Percentiles rank a stretch among this genome's conserved stretches.
These are phyloP conservation scores for Aromia moschata DNA, from an alignment of 2,888 invertebrate species.

Conservation along the genomic window DNA sequence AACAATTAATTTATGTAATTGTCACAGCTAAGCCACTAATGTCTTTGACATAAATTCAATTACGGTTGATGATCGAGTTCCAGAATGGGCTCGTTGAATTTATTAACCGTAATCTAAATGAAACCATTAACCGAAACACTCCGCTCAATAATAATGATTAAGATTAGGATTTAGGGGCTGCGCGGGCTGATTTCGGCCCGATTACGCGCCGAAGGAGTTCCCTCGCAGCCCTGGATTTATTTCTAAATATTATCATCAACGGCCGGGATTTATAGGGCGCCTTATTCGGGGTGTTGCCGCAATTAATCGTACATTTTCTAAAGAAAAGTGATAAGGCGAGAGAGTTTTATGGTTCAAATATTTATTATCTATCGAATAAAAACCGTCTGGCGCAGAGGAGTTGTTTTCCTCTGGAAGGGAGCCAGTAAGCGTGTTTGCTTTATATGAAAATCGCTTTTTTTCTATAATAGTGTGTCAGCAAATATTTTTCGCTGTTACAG, in stretches of 20 bases:
- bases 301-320: neutral
- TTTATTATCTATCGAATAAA: no score
- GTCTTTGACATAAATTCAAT: conserved; percentile 31
- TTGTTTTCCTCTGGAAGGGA: no score
- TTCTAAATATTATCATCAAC: conserved; percentile 2
- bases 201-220: conserved; percentile 3
- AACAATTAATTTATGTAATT: conserved; percentile 30
- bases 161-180: conserved; percentile 19
- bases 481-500: no score
- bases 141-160: conserved; percentile 24
- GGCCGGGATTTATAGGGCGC: neutral
- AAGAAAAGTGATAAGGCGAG: neutral
- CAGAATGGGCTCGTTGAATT: conserved; percentile 26
- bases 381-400: no score
- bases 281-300: neutral
- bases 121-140: conserved; percentile 22
- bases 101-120: conserved; percentile 28
- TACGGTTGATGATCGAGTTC: conserved; percentile 28
- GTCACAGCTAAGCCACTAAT: conserved; percentile 26
- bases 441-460: no score
- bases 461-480: no score
- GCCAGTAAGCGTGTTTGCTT: no score
- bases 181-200: neutral
- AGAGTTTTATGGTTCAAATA: no score
- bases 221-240: conserved; percentile 2